Conservation (phyloP, 2,113 vertebrate genomes). For the Agapornis roseicollis region DNA sequence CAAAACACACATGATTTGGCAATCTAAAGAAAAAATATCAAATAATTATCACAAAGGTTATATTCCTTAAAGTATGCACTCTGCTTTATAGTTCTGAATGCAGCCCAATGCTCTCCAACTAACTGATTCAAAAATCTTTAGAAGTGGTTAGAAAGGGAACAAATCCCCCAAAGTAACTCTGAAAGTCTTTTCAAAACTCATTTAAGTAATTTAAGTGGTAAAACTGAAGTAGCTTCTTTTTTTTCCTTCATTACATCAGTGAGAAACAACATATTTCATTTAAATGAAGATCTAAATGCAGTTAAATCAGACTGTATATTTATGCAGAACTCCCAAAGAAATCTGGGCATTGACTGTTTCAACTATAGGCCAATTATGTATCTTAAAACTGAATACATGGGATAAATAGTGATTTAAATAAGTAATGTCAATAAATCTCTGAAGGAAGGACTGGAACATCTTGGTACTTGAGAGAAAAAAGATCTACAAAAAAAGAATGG, state of each 20-base stretch:
- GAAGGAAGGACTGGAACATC: neutral
- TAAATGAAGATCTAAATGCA: constrained; percentile 40
- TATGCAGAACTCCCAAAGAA: constrained; percentile 16
- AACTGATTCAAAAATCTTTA: neutral
- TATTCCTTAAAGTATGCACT: constrained; percentile 4
- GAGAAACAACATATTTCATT: constrained; percentile 9
- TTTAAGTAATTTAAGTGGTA: constrained; percentile 33
- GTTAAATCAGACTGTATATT: constrained; percentile 30
- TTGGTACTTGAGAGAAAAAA: neutral
- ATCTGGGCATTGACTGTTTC: constrained; percentile 5
- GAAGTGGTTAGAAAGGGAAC: neutral
- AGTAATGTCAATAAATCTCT: neutral
- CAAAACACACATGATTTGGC: constrained; percentile 54
- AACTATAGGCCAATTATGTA: constrained; percentile 8
- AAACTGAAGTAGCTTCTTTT: constrained; percentile 15
- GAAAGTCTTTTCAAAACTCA: constrained; percentile 29
- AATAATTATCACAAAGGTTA: constrained; percentile 35
- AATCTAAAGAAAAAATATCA: constrained; percentile 30
- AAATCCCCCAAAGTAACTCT: neutral
- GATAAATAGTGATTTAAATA: constrained; percentile 25
- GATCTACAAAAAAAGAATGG: neutral
- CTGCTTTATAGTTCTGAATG: constrained; percentile 27
- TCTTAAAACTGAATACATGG: neutral
- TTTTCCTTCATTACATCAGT: constrained; percentile 25
- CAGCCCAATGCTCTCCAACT: constrained; percentile 20